Evolutionary conservation across 2,797 vertebrate species (phyloP).

Genomic region (Chaunax sp.): DNA sequence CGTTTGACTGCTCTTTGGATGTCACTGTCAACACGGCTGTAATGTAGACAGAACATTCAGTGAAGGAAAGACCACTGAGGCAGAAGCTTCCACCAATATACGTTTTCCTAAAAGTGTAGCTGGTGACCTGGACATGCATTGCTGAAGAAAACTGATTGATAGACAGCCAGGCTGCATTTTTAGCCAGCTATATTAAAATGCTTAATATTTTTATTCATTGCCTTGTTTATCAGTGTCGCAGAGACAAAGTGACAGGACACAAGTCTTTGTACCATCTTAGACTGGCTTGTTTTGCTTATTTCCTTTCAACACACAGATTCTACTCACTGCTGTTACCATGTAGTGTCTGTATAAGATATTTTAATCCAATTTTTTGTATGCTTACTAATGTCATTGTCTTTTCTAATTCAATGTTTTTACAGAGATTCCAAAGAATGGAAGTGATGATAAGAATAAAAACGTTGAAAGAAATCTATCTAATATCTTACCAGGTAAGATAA

Average conservation of each 20-base stretch:
- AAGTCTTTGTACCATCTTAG: neutral
- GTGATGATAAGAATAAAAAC: constrained; percentile 91
- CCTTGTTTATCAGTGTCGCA: neutral
- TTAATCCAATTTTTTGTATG: neutral
- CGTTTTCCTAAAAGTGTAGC: neutral
- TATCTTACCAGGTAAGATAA: constrained; percentile 89
- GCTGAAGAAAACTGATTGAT: neutral
- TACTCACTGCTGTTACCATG: neutral
- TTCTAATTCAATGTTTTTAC: neutral
- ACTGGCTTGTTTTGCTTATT: neutral
- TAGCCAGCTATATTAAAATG: constrained; percentile 1
- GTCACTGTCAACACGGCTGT: constrained; percentile 5
- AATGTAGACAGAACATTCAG: neutral
- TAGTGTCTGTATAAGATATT: neutral
- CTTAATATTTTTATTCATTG: constrained; percentile 5
- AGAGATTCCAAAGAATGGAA: constrained; percentile 84
- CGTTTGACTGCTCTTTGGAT: neutral
- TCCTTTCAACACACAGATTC: neutral
- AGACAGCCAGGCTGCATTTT: neutral
- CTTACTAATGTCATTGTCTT: neutral
- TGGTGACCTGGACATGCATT: neutral
- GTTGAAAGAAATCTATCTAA: constrained; percentile 92
- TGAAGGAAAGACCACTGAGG: neutral
- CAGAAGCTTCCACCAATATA: neutral
- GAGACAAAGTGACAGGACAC: neutral